Percentiles rank a stretch among this genome's conserved stretches.
phyloP scores from a whole-genome alignment of 2,888 invertebrate genomes.

The Drosophila gaucha region DNA sequence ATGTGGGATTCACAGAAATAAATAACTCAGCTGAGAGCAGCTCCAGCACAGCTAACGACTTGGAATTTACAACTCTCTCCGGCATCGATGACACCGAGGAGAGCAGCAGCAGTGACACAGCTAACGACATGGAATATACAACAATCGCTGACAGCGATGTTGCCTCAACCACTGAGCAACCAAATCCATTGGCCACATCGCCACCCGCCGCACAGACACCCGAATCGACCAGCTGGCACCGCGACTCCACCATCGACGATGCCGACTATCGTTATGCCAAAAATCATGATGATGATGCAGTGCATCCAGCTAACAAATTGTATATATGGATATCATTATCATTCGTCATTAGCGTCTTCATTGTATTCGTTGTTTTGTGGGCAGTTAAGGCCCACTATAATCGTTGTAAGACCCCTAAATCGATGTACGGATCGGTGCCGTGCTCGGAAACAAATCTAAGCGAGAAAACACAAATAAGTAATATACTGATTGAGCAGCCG shows the following conservation, averaged over 20 bases:
- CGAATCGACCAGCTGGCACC: slow-evolving; percentile 60
- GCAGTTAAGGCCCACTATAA: background rate
- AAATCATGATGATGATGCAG: slow-evolving; percentile 2
- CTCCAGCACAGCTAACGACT: background rate
- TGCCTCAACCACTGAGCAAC: slow-evolving; percentile 14
- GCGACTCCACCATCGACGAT: slow-evolving; percentile 30
- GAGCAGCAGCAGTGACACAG: background rate
- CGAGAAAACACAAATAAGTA: slow-evolving; percentile 33
- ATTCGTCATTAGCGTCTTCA: background rate
- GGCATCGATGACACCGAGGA: slow-evolving; percentile 1
- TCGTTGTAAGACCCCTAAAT: slow-evolving; percentile 40
- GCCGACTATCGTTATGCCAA: slow-evolving; percentile 35
- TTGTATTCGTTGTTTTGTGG: background rate
- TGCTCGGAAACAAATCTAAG: slow-evolving; percentile 77
- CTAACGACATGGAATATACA: slow-evolving; percentile 1
- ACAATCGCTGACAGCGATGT: background rate
- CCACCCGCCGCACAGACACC: slow-evolving; percentile 53
- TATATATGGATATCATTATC: background rate
- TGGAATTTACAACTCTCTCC: slow-evolving; percentile 1
- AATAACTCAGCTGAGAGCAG: too few relatives aligned
- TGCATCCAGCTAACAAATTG: background rate
- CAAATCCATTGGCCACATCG: slow-evolving; percentile 29
- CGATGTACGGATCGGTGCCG: slow-evolving; percentile 74
- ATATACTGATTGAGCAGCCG: slow-evolving; percentile 6
- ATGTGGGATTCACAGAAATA: too few relatives aligned